Evolutionary conservation across 1,140 invertebrate genomes (phyloP).

Genomic region (Lordiphosa collinella): DNA sequence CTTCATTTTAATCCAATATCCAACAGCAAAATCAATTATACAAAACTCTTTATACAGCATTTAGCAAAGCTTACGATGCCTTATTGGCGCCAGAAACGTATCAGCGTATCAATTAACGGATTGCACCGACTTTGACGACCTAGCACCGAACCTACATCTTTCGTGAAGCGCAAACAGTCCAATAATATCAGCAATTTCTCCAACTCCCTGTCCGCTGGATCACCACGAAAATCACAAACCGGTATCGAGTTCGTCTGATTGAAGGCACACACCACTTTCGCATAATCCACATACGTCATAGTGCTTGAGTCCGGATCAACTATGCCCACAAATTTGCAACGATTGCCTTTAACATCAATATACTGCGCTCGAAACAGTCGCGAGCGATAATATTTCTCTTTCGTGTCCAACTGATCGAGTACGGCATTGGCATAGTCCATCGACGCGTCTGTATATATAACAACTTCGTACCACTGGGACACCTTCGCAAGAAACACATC

Average conservation of each 20-base stretch:
- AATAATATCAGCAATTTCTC: background rate
- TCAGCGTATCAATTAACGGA: background rate
- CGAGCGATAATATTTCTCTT: background rate
- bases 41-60: no score
- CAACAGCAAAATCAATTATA: no score
- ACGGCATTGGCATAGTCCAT: background rate
- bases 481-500: constrained; percentile 1
- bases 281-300: background rate
- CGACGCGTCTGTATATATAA: background rate
- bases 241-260: background rate
- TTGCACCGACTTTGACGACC: background rate
- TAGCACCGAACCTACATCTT: background rate
- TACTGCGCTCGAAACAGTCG: background rate
- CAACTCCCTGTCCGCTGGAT: background rate
- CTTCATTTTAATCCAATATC: no score
- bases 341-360: background rate
- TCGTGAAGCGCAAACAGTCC: constrained; percentile 1
- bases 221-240: background rate
- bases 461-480: background rate
- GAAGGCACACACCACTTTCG: background rate
- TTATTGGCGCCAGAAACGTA: background rate
- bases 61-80: no score
- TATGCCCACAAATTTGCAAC: background rate
- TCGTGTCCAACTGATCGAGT: background rate
- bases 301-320: background rate